These are phyloP conservation scores for Nothoprocta perdicaria DNA, from an alignment of 2,113 vertebrate species.

Conservation along the genomic window DNA sequence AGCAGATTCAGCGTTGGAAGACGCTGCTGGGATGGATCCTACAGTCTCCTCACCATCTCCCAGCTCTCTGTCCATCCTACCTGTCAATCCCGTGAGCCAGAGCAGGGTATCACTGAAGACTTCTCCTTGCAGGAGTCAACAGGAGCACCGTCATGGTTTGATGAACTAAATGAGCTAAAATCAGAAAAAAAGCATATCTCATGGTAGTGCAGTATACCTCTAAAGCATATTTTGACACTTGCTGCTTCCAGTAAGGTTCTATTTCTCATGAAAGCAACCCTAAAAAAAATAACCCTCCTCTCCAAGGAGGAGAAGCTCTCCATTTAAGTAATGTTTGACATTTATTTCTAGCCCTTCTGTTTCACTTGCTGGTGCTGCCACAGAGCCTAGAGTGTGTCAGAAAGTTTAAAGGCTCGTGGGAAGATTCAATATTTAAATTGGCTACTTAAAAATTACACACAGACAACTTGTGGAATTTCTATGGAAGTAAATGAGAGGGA, in stretches of 20 bases:
- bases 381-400: neutral
- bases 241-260: neutral
- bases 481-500: neutral
- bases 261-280: neutral
- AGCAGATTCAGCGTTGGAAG: neutral
- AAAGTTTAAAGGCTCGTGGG: neutral
- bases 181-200: neutral
- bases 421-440: neutral
- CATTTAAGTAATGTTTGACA: neutral
- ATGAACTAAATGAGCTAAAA: neutral
- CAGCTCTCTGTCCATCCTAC: neutral
- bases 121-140: neutral
- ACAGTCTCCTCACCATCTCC: neutral
- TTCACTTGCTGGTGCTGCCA: neutral
- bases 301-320: neutral
- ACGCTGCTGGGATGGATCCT: neutral
- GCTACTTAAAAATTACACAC: neutral
- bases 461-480: neutral
- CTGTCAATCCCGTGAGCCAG: neutral
- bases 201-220: neutral
- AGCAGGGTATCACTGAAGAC: fast-evolving
- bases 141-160: neutral
- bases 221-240: neutral
- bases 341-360: fast-evolving
- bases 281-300: neutral